A percentile compares a stretch with the other conserved stretches of the same genome.
Evolutionary conservation across 2,797 vertebrate species (phyloP).

Genomic region (Sebastes trivittatus): DNA sequence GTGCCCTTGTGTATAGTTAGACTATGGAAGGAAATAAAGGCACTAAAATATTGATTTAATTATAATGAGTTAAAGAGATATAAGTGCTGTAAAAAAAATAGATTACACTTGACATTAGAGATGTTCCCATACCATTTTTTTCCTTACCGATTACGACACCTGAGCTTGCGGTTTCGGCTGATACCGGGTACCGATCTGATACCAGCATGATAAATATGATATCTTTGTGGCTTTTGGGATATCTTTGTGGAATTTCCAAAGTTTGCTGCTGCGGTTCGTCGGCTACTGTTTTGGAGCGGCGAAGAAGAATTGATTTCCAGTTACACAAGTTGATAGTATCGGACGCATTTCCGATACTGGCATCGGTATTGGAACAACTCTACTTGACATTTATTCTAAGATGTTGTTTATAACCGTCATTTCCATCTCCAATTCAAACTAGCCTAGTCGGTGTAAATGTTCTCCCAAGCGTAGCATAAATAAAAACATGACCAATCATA

Average conservation of each 20-base stretch:
- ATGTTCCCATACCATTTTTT: neutral
- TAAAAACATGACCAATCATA: constrained; percentile 8
- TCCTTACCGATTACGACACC: too few relatives aligned
- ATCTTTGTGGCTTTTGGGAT: too few relatives aligned
- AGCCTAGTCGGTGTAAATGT: neutral
- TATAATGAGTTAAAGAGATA: neutral
- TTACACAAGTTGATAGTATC: too few relatives aligned
- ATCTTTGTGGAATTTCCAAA: too few relatives aligned
- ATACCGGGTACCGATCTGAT: too few relatives aligned
- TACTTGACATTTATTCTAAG: neutral
- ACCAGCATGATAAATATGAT: too few relatives aligned
- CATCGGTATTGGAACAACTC: neutral
- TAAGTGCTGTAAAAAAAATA: neutral
- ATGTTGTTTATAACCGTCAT: neutral
- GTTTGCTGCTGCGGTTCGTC: too few relatives aligned
- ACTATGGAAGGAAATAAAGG: neutral
- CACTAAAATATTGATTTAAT: neutral
- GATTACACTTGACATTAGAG: neutral
- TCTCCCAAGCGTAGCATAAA: neutral
- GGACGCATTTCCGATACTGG: neutral
- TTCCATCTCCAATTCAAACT: neutral
- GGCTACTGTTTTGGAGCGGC: too few relatives aligned
- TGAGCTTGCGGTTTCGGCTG: too few relatives aligned
- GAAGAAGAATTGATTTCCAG: too few relatives aligned
- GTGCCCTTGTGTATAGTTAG: neutral